phyloP scores from a whole-genome alignment of 92 coral and sea anemone species.

The Phymanthus crucifer region DNA sequence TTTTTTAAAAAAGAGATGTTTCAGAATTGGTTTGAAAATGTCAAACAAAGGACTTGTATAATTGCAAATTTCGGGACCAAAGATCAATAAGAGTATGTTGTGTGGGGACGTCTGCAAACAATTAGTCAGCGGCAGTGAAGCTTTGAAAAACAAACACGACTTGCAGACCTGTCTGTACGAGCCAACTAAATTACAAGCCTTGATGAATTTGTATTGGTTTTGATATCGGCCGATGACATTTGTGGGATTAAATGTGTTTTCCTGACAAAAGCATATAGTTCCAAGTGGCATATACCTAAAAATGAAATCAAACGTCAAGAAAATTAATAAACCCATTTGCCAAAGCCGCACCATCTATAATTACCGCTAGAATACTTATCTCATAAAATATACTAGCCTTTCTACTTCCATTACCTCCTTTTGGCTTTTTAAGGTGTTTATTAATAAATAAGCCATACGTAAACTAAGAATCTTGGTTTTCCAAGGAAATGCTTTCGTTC shows the following conservation, averaged over 20 bases:
- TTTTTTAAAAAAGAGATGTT: neutral
- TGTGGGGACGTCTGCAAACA: neutral
- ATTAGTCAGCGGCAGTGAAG: neutral
- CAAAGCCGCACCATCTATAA: neutral
- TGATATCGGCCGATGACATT: neutral
- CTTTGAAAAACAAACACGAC: neutral
- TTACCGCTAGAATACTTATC: neutral
- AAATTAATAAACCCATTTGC: neutral
- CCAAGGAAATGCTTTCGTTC: too few relatives aligned
- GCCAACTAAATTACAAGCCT: slow-evolving; percentile 2
- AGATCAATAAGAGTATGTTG: slow-evolving; percentile 8
- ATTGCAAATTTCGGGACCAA: slow-evolving; percentile 17
- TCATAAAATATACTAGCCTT: neutral
- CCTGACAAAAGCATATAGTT: neutral
- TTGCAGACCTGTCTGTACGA: neutral
- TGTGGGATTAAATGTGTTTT: slow-evolving; percentile 6
- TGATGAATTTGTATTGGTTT: slow-evolving; percentile 7
- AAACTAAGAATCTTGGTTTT: neutral
- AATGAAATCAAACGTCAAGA: neutral
- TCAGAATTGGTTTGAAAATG: slow-evolving; percentile 8
- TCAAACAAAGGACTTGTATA: slow-evolving; percentile 21
- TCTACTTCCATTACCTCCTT: neutral
- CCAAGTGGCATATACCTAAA: neutral
- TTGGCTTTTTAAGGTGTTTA: neutral
- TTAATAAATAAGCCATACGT: neutral